These are phyloP conservation scores for Phylloscopus collybita DNA, from an alignment of 2,797 vertebrate species.

Conservation along the genomic window DNA sequence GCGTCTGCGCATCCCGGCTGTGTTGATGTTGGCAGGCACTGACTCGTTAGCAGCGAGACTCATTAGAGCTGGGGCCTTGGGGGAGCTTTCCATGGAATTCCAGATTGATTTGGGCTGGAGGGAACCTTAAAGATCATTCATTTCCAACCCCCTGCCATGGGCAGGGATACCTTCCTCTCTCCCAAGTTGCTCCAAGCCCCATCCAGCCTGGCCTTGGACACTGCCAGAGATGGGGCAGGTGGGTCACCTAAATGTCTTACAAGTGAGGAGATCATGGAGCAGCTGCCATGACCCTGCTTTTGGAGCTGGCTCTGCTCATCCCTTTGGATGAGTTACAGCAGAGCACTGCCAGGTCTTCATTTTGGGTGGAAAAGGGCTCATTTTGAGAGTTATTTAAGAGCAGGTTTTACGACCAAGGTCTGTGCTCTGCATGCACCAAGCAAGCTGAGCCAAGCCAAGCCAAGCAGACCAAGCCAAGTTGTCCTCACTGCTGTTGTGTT, in stretches of 20 bases:
- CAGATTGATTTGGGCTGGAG: background rate
- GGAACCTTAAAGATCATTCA: background rate
- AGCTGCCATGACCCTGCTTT: background rate
- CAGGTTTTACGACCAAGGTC: background rate
- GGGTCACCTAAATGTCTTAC: accelerated
- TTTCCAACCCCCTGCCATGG: background rate
- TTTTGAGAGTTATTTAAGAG: background rate
- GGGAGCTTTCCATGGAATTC: background rate
- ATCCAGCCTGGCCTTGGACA: background rate
- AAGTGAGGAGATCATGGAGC: accelerated
- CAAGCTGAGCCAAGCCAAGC: background rate
- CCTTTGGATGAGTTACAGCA: background rate
- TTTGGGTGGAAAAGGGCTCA: background rate
- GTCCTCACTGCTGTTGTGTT: background rate
- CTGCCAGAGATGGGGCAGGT: background rate
- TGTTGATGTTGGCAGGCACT: accelerated
- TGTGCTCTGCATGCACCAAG: background rate
- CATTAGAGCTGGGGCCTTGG: background rate
- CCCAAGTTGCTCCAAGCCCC: background rate
- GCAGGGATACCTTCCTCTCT: background rate
- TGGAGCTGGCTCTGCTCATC: background rate
- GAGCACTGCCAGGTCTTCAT: background rate
- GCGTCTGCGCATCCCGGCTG: background rate
- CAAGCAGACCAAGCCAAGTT: background rate
- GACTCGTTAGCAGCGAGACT: background rate